Base-by-base conservation (phyloP, 2,797 vertebrate genomes). In the Macrochelys suwanniensis region DNA sequence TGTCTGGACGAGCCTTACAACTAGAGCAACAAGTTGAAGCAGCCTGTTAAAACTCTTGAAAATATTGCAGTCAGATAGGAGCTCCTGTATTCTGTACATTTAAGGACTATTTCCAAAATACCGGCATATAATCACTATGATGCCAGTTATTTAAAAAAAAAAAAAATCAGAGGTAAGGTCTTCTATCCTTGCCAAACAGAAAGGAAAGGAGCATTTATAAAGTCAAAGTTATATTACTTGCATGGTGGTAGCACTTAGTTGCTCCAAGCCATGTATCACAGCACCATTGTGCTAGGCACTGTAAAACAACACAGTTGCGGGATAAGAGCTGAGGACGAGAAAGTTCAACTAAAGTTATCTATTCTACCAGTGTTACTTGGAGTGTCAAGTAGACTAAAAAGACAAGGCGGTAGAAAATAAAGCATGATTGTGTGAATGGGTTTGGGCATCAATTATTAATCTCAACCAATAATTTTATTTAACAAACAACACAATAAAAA, bases 81-180 rank as follows among this genome's bases (percentile, higher is more conserved):
- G 31, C 3, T 25, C 5, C 49, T 84, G 17, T 7, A 11, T 6
- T 49, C 74, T 42, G 26, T 11, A 16, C 11, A 80, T 56, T n/a
- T 7, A 12, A 16, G 0, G 3, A 25, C 51, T 61, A 15, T 19
- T 83, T 23, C 61, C 49, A 42, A 87, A 92, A 80, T 26, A 82
- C 1, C 7, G 5, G 19, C 28, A 15, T 47, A 1, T 65, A 57
- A 4, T 0, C 61, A 2, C 11, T 74, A 0, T 6, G 84, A 23
- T 16, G 76, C 31, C 33, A 23, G 23, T n/a, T 10, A 1, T 19
- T 61, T 1, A 37, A 21, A 80, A 25, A 1, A 2, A 1, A 2
- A 79, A 7, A n/a, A 42, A 8, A 6, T 17, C 37, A 42, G 68
- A 89, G 1, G 6, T 47, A 16, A 3, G 5, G 25, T 12, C 2